Evolutionary conservation across 2,113 vertebrate species (phyloP).

Genomic region (Corvus moneduloides): DNA sequence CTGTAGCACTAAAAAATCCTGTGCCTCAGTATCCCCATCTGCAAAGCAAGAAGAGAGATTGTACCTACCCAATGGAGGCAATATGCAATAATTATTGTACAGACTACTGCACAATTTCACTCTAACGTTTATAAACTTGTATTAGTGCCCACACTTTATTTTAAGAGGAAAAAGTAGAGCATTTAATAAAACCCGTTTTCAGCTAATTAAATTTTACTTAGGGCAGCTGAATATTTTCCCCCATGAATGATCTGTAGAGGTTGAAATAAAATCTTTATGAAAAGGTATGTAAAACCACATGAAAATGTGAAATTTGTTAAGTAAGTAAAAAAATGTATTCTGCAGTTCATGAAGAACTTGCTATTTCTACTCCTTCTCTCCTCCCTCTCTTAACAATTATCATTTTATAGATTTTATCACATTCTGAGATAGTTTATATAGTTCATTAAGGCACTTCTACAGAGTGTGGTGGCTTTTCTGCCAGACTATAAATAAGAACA

Average conservation of each 20-base stretch:
- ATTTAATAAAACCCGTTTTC: neutral
- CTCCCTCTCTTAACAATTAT: neutral
- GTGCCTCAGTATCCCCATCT: neutral
- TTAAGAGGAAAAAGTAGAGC: neutral
- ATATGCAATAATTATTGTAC: neutral
- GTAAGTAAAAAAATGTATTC: neutral
- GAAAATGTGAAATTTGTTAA: neutral
- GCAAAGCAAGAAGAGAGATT: neutral
- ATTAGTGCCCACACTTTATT: neutral
- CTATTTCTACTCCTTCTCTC: neutral
- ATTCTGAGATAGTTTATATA: neutral
- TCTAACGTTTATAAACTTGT: neutral
- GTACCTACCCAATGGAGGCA: neutral
- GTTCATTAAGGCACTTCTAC: neutral
- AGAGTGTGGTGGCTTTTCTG: neutral
- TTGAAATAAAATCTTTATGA: neutral
- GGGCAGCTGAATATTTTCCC: neutral
- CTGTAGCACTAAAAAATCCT: neutral
- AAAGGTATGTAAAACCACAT: neutral
- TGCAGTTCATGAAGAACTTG: neutral
- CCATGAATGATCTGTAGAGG: neutral
- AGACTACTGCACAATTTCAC: neutral
- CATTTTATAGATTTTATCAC: neutral
- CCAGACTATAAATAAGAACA: neutral
- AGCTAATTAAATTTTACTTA: conserved; percentile 3